Evolutionary conservation across 2,888 invertebrate species (phyloP), one percentile per base, ranked within the genome.

Genomic region (Lutraria lutraria): DNA sequence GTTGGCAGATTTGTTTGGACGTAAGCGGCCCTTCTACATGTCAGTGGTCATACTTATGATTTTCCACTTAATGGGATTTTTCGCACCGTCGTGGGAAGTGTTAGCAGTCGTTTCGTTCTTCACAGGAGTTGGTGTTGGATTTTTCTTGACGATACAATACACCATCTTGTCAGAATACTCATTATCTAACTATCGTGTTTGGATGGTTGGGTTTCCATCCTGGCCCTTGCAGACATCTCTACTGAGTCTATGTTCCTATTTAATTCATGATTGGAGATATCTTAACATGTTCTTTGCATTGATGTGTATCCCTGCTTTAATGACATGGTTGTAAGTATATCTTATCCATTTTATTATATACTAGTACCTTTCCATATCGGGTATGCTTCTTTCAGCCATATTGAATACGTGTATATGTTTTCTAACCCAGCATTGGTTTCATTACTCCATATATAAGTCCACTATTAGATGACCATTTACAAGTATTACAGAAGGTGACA

Each of bases 81-180:
- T 90, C n/a, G 88, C 90, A 12, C 54, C 76, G 0, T 80, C 82
- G 21, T 90, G 90, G 90, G 21, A 85, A 6, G 86, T 90, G 81
- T 84, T 90, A 72, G 88, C 86, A n/a, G 84, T 76, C 12, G 80
- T 52, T 43, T 82, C 80, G 29, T 86, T 86, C 21, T 60, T 88
- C 56, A 54, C 81, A 21, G 90, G 90, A n/a, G 25, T 90, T 21
- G 90, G 76, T 15, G 16, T 21, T 19, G 87, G 83, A 12, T 84
- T 86, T 53, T 83, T 85, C 25, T 53, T 88, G 4, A 84, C 87
- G 6, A 83, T 85, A 12, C 68, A 81, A 25, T 90, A 90, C 81
- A 84, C 76, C 13, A 63, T 88, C 29, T 60, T 88, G 68, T 81
- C 82, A 0, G 90, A 90, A 63, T 90, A 81, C 53, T 83, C 88